These are phyloP conservation scores for Gymnothorax javanicus DNA, from an alignment of 2,797 vertebrate genomes.

Conservation along the genomic window DNA sequence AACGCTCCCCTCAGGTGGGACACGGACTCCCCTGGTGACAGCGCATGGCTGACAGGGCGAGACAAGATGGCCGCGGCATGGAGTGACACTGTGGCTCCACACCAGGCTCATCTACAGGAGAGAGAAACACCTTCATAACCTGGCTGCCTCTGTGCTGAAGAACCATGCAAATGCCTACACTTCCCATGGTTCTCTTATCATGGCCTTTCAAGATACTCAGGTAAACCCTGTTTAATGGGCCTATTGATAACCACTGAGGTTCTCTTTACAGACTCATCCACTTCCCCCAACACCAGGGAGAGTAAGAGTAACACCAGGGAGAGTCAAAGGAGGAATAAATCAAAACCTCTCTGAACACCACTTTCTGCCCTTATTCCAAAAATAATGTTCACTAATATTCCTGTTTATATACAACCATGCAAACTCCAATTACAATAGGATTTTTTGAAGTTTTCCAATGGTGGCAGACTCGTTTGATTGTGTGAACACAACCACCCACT, in stretches of 20 bases:
- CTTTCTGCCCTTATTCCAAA: too few relatives aligned
- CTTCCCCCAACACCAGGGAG: neutral
- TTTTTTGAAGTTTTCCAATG: too few relatives aligned
- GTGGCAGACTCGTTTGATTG: too few relatives aligned
- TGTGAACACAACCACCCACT: too few relatives aligned
- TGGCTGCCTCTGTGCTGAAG: neutral
- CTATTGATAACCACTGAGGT: neutral
- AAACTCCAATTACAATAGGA: too few relatives aligned
- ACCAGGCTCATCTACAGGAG: neutral
- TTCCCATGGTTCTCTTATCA: neutral
- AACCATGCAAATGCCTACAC: neutral
- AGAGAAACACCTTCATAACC: neutral
- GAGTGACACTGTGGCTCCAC: conserved; percentile 40
- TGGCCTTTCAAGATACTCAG: neutral
- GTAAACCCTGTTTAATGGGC: neutral
- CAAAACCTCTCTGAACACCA: neutral
- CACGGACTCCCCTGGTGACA: neutral
- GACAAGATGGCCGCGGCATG: conserved; percentile 39
- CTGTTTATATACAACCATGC: too few relatives aligned
- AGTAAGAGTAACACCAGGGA: neutral
- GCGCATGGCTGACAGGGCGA: conserved; percentile 28
- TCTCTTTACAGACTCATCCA: neutral
- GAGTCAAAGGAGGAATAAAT: neutral
- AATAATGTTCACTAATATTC: too few relatives aligned
- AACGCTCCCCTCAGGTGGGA: neutral